These are phyloP conservation scores for Eulemur rubriventer DNA, from an alignment of 2,797 vertebrate genomes.

Conservation along the genomic window DNA sequence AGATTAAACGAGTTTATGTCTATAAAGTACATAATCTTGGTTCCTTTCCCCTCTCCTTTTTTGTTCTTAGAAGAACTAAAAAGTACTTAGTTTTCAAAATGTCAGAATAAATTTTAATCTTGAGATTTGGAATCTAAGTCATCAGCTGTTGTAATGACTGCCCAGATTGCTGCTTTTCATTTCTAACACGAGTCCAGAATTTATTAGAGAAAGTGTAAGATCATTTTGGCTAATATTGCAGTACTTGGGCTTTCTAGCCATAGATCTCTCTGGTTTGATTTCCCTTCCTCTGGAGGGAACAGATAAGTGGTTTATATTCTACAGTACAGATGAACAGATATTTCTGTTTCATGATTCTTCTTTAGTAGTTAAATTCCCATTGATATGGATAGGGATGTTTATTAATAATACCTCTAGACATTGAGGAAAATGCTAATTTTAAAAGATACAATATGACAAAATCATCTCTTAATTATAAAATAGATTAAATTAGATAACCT, in stretches of 20 bases:
- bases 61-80: constrained; percentile 24
- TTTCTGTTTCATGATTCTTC: constrained; percentile 1
- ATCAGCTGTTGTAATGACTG: background rate
- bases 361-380: constrained; percentile 22
- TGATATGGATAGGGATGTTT: background rate
- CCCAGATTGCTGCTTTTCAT: constrained; percentile 8
- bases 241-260: constrained; percentile 14
- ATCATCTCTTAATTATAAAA: constrained; percentile 36
- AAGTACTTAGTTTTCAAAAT: constrained; percentile 42
- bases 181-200: background rate
- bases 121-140: constrained; percentile 27
- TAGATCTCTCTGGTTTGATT: constrained; percentile 17
- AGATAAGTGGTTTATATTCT: constrained; percentile 5
- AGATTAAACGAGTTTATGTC: constrained; percentile 11
- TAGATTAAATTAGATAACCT: background rate
- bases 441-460: background rate
- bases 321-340: background rate
- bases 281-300: background rate
- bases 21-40: background rate
- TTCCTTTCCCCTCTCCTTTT: background rate
- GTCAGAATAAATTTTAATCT: constrained; percentile 10
- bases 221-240: constrained; percentile 17
- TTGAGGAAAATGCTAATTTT: constrained; percentile 14
- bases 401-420: constrained; percentile 22
- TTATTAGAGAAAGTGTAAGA: background rate